A percentile compares a stretch with the other conserved stretches of the same genome.
Evolutionary conservation across 1,140 invertebrate species (phyloP).

Genomic region (Kradibia gibbosae): DNA sequence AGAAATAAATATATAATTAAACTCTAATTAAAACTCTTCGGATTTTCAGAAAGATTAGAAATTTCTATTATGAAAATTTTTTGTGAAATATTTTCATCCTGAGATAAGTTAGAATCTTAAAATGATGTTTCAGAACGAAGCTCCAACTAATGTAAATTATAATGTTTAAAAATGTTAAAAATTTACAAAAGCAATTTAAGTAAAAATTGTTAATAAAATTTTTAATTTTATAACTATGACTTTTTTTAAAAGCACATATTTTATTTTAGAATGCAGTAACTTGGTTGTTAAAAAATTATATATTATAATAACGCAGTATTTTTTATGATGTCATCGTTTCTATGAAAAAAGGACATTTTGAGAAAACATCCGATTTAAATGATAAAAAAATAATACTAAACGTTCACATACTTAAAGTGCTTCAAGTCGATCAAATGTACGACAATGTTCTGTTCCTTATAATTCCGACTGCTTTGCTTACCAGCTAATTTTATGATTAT

Average conservation of each 20-base stretch:
- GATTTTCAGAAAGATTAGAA: no score
- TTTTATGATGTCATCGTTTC: neutral
- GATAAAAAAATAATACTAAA: neutral
- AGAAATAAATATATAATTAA: no score
- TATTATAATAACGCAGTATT: neutral
- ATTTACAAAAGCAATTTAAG: no score
- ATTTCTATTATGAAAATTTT: neutral
- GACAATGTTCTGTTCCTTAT: no score
- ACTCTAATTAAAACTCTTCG: no score
- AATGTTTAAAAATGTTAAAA: no score
- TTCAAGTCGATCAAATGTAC: no score
- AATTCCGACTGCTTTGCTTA: no score
- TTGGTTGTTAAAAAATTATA: neutral
- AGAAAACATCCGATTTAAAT: neutral
- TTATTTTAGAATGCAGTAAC: neutral
- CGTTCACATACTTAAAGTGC: neutral
- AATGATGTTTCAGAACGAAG: neutral
- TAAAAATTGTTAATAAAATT: no score
- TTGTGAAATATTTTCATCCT: neutral
- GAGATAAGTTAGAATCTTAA: neutral
- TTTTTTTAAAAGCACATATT: neutral
- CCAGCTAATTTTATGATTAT: no score
- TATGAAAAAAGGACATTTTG: neutral
- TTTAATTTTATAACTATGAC: conserved; percentile 1
- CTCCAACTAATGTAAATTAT: neutral